These are phyloP conservation scores for Micronycteris hirsuta DNA, from an alignment of 2,113 vertebrate species.

Conservation along the genomic window DNA sequence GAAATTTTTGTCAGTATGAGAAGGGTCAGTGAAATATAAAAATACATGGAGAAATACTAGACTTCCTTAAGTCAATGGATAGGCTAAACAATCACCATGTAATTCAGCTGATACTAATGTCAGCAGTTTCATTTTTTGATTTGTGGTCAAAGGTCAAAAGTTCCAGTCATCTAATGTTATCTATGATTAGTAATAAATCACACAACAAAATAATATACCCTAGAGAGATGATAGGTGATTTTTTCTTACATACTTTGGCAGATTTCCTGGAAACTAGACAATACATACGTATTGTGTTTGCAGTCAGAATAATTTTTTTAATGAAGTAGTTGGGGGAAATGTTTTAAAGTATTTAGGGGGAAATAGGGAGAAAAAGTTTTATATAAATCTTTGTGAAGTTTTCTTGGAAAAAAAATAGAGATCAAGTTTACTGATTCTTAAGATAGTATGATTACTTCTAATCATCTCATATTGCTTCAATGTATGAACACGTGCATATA, in stretches of 20 bases:
- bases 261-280: neutral
- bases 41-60: neutral
- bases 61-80: neutral
- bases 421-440: neutral
- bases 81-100: neutral
- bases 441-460: neutral
- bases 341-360: neutral
- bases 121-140: conserved; percentile 45
- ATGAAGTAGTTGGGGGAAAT: neutral
- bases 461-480: neutral
- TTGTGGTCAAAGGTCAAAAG: neutral
- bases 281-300: neutral
- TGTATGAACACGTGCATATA: neutral
- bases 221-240: neutral
- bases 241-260: neutral
- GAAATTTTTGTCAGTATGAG: conserved; percentile 23
- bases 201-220: neutral
- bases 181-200: neutral
- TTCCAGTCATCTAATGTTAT: neutral
- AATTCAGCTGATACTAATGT: neutral
- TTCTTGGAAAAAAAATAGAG: conserved; percentile 2
- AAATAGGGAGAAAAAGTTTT: neutral
- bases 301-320: neutral
- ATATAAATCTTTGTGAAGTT: neutral
- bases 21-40: neutral